phyloP scores from a whole-genome alignment of 2,113 vertebrate genomes.

The Neodontobutis hainanensis region DNA sequence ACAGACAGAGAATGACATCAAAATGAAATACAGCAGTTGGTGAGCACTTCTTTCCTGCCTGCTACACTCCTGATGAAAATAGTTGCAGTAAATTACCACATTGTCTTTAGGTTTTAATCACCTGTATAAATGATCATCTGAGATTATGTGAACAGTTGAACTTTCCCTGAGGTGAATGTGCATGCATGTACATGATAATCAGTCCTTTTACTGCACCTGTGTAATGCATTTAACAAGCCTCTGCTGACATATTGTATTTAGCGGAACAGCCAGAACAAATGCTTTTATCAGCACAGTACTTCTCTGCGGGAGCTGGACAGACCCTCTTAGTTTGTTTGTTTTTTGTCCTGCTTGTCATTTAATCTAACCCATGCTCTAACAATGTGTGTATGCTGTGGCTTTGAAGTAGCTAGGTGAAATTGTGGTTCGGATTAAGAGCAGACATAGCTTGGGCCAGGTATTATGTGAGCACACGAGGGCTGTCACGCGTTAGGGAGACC shows the following conservation, averaged over 20 bases:
- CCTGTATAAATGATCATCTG: conserved; percentile 58
- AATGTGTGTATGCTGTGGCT: conserved; percentile 62
- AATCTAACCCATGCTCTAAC: conserved; percentile 46
- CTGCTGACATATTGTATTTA: conserved; percentile 24
- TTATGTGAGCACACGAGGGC: conserved; percentile 74
- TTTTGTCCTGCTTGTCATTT: conserved; percentile 30
- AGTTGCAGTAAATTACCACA: conserved; percentile 54
- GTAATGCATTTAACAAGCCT: conserved; percentile 25
- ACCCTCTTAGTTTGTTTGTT: conserved; percentile 11
- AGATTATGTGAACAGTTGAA: conserved; percentile 50
- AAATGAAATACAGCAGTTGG: conserved; percentile 58
- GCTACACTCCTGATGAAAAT: conserved; percentile 38
- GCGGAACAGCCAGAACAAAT: conserved; percentile 13
- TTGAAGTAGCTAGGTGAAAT: conserved; percentile 81
- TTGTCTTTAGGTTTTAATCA: conserved; percentile 61
- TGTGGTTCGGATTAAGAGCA: conserved; percentile 76
- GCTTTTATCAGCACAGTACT: conserved; percentile 28
- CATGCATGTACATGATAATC: conserved; percentile 20
- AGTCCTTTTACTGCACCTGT: conserved; percentile 22
- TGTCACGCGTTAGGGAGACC: conserved; percentile 80
- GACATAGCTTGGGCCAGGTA: conserved; percentile 67
- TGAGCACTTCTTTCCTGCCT: conserved; percentile 34
- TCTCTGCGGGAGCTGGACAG: conserved; percentile 7
- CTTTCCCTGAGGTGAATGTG: conserved; percentile 33
- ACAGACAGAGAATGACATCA: conserved; percentile 54